Base-by-base conservation (phyloP, 2,888 invertebrate genomes). In the Chaetogeoica ovagalla region DNA sequence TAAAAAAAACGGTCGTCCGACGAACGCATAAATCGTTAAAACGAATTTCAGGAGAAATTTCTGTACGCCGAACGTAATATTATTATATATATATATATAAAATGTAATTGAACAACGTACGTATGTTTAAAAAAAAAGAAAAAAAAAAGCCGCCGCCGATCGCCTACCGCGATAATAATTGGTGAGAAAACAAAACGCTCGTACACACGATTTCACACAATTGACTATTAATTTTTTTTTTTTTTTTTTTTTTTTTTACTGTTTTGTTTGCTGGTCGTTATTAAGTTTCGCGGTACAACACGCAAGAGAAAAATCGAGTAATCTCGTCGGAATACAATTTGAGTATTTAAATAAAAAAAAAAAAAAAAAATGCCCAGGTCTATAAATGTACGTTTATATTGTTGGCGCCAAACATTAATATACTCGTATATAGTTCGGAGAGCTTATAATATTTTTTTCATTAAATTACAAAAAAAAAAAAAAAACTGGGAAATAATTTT, bases 1-100 rank as follows among this genome's bases (percentile, higher is more conserved):
- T 9, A 0, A 48, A 48, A 11, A 68, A 73, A 73, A 77, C 69
- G 19, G 37, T 77, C 69, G 48, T 48, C 69, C 60, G 52, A 70
- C 39, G 37, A 62, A 52, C 77, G 6, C 62, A 62, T 77, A 69
- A 69, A 77, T 77, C 62, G 65, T 65, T 52, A 37, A n/a, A n/a
- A 74, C 65, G 52, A 55, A 65, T 74, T 74, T 37, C 21, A 63
- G 21, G 65, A 37, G 30, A 55, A 63, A 19, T 62, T 63, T 63
- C 52, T 17, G 37, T 73, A 37, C 52, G 30, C 52, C 60, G 7
- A 57, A 43, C 72, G 7, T 17, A 17, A 55, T 52, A 13, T 15
- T 52, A 52, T 59, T 13, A 23, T 68, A 68, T 23, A 13, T n/a
- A 21, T 15, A 4, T 5, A 4, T 37, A n/a, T 15, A 17, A 39